Evolutionary conservation across 2,797 vertebrate species (phyloP).

Genomic region (Ptychobarbus kaznakovi): DNA sequence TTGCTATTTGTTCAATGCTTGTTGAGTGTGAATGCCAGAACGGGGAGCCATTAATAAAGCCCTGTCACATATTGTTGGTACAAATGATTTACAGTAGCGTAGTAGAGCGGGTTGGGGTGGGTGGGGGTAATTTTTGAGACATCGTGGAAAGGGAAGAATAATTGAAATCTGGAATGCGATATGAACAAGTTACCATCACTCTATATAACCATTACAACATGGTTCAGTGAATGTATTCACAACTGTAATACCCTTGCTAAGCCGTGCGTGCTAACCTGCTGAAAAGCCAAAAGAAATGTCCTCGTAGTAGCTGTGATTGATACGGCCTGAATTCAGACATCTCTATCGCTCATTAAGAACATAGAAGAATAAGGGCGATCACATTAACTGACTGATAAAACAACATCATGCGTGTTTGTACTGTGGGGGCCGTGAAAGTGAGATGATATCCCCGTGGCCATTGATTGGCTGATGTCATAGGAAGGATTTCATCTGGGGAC

Average conservation of each 20-base stretch:
- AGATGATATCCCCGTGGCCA: conserved; percentile 19
- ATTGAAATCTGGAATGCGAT: conserved; percentile 51
- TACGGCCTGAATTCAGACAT: conserved; percentile 43
- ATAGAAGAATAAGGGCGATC: conserved; percentile 40
- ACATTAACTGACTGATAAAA: conserved; percentile 43
- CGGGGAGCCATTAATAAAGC: conserved; percentile 55
- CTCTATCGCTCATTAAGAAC: conserved; percentile 50
- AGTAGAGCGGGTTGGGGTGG: conserved; percentile 7
- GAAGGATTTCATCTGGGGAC: conserved; percentile 29
- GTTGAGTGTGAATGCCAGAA: conserved; percentile 56
- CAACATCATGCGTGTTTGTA: conserved; percentile 12
- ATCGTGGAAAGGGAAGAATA: conserved; percentile 42
- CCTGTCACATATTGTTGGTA: conserved; percentile 56
- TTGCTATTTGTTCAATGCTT: conserved; percentile 60
- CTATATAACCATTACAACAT: conserved; percentile 50
- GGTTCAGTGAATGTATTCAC: conserved; percentile 53
- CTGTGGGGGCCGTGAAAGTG: conserved; percentile 2
- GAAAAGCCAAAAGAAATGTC: conserved; percentile 33
- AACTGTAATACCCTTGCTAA: conserved; percentile 50
- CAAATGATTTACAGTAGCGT: conserved; percentile 52
- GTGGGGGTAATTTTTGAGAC: conserved; percentile 44
- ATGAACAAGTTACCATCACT: conserved; percentile 48
- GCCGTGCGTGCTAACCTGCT: conserved; percentile 46
- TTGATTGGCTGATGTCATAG: conserved; percentile 41
- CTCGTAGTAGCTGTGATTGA: conserved; percentile 38